phyloP scores from a whole-genome alignment of 2,113 vertebrate species.

The pig (Sus scrofa) region T2T-Sscrofa CM000826.6:152814501-152815000 shows the following conservation, averaged over 20 bases:
- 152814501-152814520: neutral
- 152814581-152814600: fast-evolving
- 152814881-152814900: neutral
- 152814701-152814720: too few species aligned
- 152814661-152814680: too few species aligned
- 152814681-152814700: too few species aligned
- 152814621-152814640: neutral
- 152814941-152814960: neutral
- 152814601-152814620: too few species aligned
- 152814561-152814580: fast-evolving
- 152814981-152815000: neutral
- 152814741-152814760: too few species aligned
- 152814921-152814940: fast-evolving
- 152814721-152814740: too few species aligned
- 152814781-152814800: too few species aligned
- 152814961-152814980: neutral
- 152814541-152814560: fast-evolving
- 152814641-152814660: fast-evolving
- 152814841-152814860: too few species aligned
- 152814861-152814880: too few species aligned
- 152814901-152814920: neutral
- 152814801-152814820: too few species aligned
- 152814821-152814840: too few species aligned
- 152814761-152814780: too few species aligned
- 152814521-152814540: neutral